phyloP scores from a whole-genome alignment of 2,797 vertebrate species.

The Megalops cyprinoides region DNA sequence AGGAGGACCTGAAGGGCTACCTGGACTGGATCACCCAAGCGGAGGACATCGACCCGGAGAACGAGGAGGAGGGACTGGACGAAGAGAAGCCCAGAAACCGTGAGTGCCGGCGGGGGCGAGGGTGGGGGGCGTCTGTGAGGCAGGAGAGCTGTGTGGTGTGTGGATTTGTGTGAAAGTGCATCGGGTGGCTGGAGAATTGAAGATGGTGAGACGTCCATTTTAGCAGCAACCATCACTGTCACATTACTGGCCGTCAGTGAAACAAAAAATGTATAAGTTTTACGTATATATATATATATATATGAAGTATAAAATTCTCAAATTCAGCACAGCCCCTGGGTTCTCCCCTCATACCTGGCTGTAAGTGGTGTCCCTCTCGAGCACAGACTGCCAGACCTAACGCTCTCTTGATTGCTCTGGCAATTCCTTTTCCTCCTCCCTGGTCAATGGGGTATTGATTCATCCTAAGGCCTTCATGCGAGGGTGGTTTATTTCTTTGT shows the following conservation, averaged over 20 bases:
- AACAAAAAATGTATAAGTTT: background rate
- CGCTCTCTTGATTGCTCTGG: background rate
- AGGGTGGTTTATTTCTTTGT: constrained; percentile 20
- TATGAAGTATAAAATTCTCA: background rate
- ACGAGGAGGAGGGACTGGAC: constrained; percentile 94
- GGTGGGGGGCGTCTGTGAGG: background rate
- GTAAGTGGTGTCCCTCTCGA: background rate
- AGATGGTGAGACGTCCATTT: background rate
- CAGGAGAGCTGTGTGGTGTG: too few relatives aligned
- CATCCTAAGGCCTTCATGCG: constrained; percentile 13
- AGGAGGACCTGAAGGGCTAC: constrained; percentile 96
- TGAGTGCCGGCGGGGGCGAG: constrained; percentile 70
- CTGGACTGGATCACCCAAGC: constrained; percentile 99
- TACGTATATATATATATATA: too few relatives aligned
- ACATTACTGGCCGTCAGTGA: background rate
- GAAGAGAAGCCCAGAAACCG: constrained; percentile 97
- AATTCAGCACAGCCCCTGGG: background rate
- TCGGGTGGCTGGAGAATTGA: background rate
- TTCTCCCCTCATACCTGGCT: too few relatives aligned
- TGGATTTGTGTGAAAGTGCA: background rate
- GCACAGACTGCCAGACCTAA: background rate
- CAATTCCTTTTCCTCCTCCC: background rate
- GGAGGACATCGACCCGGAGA: constrained; percentile 98
- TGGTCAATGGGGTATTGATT: constrained; percentile 31
- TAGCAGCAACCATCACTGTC: background rate